These are phyloP conservation scores for Aplysia californica DNA, from an alignment of 1,140 invertebrate species.

Conservation along the genomic window DNA sequence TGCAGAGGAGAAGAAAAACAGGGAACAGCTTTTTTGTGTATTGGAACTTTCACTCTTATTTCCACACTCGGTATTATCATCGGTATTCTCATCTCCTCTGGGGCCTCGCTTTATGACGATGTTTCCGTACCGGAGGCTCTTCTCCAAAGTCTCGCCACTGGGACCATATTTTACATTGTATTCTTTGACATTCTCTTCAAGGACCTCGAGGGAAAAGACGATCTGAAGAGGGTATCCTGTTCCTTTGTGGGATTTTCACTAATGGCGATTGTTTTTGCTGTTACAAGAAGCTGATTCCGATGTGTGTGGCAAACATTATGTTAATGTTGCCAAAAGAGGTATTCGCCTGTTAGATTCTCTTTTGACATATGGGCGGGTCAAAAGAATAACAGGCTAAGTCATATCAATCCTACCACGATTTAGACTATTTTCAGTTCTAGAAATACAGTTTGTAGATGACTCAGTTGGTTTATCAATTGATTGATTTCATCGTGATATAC, in stretches of 20 bases:
- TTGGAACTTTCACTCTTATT: constrained; percentile 75
- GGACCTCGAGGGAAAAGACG: constrained; percentile 64
- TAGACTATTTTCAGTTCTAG: background rate
- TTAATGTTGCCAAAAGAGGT: background rate
- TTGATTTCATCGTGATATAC: too few relatives aligned
- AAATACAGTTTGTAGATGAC: background rate
- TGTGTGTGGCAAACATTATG: background rate
- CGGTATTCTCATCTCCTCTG: constrained; percentile 71
- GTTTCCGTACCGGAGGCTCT: constrained; percentile 70
- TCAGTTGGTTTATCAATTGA: too few relatives aligned
- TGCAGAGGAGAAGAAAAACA: constrained; percentile 70
- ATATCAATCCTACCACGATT: too few relatives aligned
- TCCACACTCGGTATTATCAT: constrained; percentile 76
- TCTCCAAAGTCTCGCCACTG: constrained; percentile 81
- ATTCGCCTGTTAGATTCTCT: background rate
- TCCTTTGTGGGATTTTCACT: constrained; percentile 60
- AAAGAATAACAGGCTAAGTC: background rate
- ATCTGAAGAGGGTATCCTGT: constrained; percentile 57
- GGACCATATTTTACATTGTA: constrained; percentile 92
- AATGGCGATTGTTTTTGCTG: constrained; percentile 58
- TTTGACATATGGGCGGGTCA: background rate
- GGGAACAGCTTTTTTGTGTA: constrained; percentile 64
- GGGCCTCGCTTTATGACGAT: constrained; percentile 54
- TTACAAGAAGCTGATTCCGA: constrained; percentile 40
- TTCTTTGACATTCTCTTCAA: constrained; percentile 89